Evolutionary conservation across 2,113 vertebrate genomes (phyloP).

Genomic region (Cynopterus brachyotis): DNA sequence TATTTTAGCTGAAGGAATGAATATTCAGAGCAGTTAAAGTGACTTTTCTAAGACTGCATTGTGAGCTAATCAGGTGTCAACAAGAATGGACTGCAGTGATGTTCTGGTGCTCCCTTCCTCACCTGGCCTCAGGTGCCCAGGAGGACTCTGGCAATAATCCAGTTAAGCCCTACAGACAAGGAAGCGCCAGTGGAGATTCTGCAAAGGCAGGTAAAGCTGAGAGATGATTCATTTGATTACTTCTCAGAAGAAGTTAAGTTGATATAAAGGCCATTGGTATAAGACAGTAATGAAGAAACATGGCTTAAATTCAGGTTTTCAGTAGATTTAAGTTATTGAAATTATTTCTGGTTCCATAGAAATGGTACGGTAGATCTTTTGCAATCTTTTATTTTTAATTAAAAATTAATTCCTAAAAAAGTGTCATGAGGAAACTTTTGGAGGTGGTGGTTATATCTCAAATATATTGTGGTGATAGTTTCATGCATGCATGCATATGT

Average conservation of each 20-base stretch:
- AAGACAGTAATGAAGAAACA: not conserved
- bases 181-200: not conserved
- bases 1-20: not conserved
- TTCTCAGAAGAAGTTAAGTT: slow-evolving; percentile 34
- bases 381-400: not conserved
- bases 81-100: not conserved
- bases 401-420: not conserved
- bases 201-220: not conserved
- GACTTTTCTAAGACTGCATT: not conserved
- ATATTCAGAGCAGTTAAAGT: not conserved
- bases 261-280: not conserved
- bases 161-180: not conserved
- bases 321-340: not conserved
- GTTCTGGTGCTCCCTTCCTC: not conserved
- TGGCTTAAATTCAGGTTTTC: slow-evolving; percentile 8
- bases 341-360: not conserved
- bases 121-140: not conserved
- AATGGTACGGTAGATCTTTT: not conserved
- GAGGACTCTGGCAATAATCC: not conserved
- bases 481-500: not conserved
- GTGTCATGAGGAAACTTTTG: not conserved
- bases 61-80: not conserved
- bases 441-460: not conserved
- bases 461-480: not conserved
- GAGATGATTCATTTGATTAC: not conserved